Percentiles rank a stretch among this genome's conserved stretches.
These are phyloP conservation scores for Pterobdella sp. DNA, from an alignment of 2,888 invertebrate species.

Conservation along the genomic window DNA sequence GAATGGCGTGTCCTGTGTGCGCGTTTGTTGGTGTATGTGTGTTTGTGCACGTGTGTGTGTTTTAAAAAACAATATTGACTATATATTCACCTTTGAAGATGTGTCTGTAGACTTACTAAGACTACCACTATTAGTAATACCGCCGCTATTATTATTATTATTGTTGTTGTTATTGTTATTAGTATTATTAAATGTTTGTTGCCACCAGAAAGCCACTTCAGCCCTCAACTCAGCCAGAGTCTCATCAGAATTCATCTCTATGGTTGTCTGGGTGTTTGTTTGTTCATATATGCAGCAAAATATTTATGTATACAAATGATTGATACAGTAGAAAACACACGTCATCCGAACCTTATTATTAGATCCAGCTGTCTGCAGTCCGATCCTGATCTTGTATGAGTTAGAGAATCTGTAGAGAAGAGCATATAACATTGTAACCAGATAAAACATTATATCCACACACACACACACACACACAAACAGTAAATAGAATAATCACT, in stretches of 20 bases:
- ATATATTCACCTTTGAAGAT: slow-evolving; percentile 29
- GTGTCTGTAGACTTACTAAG: not conserved
- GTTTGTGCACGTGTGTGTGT: slow-evolving; percentile 1
- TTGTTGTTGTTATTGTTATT: slow-evolving; percentile 36
- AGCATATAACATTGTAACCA: not conserved
- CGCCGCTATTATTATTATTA: slow-evolving; percentile 39
- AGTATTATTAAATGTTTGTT: slow-evolving; percentile 50
- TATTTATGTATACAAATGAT: slow-evolving; percentile 2
- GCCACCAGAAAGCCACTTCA: slow-evolving; percentile 93
- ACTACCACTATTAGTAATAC: not conserved
- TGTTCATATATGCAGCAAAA: too few species aligned
- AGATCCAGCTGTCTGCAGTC: slow-evolving; percentile 20
- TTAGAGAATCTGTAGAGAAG: not conserved
- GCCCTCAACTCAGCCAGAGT: slow-evolving; percentile 82
- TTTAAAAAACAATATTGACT: not conserved
- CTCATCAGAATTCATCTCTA: slow-evolving; percentile 75
- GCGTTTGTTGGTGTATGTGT: not conserved
- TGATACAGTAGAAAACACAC: not conserved
- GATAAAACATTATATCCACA: not conserved
- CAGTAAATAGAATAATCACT: not conserved
- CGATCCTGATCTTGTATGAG: slow-evolving; percentile 18
- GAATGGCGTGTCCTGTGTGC: slow-evolving; percentile 37
- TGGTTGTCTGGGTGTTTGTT: slow-evolving; percentile 56
- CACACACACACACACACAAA: not conserved
- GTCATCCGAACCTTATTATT: slow-evolving; percentile 10